Conservation (phyloP, 2,888 invertebrate species). For the Aquatica leii region DNA sequence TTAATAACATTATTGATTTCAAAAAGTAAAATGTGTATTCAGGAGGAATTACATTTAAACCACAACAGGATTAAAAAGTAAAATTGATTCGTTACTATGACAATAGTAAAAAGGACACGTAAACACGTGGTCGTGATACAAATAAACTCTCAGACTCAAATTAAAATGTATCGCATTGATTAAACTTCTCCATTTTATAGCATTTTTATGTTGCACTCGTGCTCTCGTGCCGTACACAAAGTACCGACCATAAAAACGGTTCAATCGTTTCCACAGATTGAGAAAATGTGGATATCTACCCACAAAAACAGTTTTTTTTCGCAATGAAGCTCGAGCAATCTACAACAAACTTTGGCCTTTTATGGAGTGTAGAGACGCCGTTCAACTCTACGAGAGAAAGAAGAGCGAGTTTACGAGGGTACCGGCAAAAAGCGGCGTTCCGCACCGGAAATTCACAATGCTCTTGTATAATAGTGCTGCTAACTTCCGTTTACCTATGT, state of each 20-base stretch:
- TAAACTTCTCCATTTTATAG: conserved; percentile 37
- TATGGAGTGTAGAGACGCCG: conserved; percentile 32
- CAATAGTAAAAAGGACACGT: conserved; percentile 16
- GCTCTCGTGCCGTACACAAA: conserved; percentile 38
- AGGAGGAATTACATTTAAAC: too few species aligned
- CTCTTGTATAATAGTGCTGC: conserved; percentile 40
- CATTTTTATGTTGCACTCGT: conserved; percentile 40
- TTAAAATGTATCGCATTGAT: conserved; percentile 42
- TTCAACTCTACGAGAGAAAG: conserved; percentile 25
- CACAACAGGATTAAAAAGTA: too few species aligned
- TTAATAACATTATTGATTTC: too few species aligned
- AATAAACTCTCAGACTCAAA: conserved; percentile 30
- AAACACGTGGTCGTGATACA: conserved; percentile 27
- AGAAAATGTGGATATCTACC: conserved; percentile 29
- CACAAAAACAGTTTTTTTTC: conserved; percentile 16
- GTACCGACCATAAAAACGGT: conserved; percentile 37
- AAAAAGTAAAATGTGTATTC: too few species aligned
- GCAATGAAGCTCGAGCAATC: conserved; percentile 17
- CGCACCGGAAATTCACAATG: conserved; percentile 43
- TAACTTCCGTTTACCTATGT: conserved; percentile 42
- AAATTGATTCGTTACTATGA: too few species aligned
- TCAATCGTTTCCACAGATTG: conserved; percentile 34
- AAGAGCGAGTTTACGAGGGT: conserved; percentile 33
- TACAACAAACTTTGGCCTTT: conserved; percentile 28
- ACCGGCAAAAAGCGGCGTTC: conserved; percentile 42